Percentiles rank a stretch among this genome's conserved stretches.
These are phyloP conservation scores for Tipula confusa DNA, from an alignment of 2,888 invertebrate genomes.

Conservation along the genomic window DNA sequence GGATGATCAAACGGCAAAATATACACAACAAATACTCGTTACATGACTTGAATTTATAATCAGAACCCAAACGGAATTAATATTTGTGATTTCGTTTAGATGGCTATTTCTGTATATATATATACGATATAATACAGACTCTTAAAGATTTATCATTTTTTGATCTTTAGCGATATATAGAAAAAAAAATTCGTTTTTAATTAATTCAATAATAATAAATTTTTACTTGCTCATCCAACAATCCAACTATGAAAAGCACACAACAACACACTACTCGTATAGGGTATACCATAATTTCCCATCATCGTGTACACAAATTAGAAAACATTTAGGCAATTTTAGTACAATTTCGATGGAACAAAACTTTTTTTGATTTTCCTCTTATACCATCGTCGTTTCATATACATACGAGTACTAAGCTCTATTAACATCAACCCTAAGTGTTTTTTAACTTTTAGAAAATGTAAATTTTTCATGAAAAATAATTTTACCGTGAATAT, in stretches of 20 bases:
- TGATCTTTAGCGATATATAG: neutral
- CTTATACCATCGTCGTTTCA: neutral
- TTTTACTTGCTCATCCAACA: neutral
- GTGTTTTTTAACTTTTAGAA: neutral
- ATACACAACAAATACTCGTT: neutral
- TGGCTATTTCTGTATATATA: too few relatives aligned
- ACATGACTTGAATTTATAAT: neutral
- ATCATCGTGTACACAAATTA: neutral
- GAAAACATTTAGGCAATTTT: neutral
- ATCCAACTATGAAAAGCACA: neutral
- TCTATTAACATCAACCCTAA: neutral
- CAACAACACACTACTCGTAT: neutral
- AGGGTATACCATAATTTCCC: neutral
- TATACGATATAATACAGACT: neutral
- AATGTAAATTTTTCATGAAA: neutral
- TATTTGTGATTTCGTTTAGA: neutral
- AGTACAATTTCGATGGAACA: neutral
- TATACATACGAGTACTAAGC: too few relatives aligned
- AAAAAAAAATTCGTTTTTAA: neutral
- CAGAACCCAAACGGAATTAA: neutral
- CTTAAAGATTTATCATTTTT: neutral
- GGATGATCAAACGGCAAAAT: neutral
- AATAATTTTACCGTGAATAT: neutral
- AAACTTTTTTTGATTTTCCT: neutral
- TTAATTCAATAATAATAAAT: slow-evolving; percentile 15